Evolutionary conservation across 2,113 vertebrate genomes (phyloP).

Genomic region (Tragelaphus scriptus): DNA sequence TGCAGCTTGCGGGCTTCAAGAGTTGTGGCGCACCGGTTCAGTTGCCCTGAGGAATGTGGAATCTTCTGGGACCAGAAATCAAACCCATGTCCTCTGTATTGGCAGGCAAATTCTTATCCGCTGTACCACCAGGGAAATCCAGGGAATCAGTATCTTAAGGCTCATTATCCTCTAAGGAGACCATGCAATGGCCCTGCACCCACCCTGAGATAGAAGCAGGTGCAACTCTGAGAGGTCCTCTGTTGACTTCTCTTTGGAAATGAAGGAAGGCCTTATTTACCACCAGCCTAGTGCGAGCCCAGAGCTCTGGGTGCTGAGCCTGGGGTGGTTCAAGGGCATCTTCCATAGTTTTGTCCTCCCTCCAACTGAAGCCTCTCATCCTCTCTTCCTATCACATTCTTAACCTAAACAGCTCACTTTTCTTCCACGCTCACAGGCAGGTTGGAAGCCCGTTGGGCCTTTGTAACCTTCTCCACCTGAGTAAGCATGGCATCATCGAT

Average conservation of each 20-base stretch:
- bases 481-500: neutral
- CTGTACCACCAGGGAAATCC: neutral
- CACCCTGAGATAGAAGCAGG: neutral
- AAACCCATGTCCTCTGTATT: neutral
- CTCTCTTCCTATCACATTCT: neutral
- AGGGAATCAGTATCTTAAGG: neutral
- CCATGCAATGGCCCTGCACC: neutral
- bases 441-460: neutral
- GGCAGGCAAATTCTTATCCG: neutral
- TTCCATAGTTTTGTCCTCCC: neutral
- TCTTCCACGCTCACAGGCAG: neutral
- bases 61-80: neutral
- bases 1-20: neutral
- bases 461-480: neutral
- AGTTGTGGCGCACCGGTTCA: neutral
- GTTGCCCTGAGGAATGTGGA: neutral
- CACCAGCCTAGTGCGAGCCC: neutral
- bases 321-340: too few species aligned
- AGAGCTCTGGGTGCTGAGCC: neutral
- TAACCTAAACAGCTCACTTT: neutral
- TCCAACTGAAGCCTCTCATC: neutral
- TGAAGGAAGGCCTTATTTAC: neutral
- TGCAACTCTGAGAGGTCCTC: neutral
- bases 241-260: neutral
- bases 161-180: neutral